Conservation (phyloP, 1,140 invertebrate species). For the Periplaneta americana region DNA sequence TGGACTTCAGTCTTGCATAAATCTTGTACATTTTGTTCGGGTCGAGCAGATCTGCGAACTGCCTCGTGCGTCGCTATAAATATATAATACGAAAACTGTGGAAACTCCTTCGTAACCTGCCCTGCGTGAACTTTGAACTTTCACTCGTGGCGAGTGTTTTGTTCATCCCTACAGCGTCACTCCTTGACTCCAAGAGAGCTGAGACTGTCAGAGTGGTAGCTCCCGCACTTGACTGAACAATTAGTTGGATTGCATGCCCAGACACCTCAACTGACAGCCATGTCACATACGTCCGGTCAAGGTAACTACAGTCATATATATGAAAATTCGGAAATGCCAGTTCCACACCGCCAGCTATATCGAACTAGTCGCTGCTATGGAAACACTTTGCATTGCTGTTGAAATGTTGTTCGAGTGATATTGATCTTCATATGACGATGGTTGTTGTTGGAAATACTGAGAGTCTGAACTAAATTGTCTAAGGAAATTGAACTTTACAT, state of each 20-base stretch:
- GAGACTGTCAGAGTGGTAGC: not conserved
- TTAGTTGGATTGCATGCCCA: not conserved
- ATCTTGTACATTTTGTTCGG: too few species aligned
- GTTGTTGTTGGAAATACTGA: too few species aligned
- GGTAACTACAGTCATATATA: not conserved
- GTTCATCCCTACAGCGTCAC: too few species aligned
- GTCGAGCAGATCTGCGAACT: too few species aligned
- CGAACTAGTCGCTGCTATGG: not conserved
- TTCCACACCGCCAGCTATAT: not conserved
- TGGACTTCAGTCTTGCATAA: too few species aligned
- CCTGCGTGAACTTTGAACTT: not conserved
- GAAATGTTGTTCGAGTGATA: not conserved
- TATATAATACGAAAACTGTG: too few species aligned
- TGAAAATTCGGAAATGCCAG: not conserved
- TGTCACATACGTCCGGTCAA: not conserved
- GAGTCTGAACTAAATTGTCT: too few species aligned
- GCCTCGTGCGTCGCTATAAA: too few species aligned
- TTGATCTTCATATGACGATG: too few species aligned
- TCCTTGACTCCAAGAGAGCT: too few species aligned
- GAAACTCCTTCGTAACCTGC: too few species aligned
- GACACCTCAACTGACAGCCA: not conserved
- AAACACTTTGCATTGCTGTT: not conserved
- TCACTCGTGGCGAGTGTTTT: not conserved
- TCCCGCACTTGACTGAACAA: not conserved
- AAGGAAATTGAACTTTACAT: too few species aligned